Conservation (phyloP, 2,888 invertebrate genomes). For the Cabera pusaria region DNA sequence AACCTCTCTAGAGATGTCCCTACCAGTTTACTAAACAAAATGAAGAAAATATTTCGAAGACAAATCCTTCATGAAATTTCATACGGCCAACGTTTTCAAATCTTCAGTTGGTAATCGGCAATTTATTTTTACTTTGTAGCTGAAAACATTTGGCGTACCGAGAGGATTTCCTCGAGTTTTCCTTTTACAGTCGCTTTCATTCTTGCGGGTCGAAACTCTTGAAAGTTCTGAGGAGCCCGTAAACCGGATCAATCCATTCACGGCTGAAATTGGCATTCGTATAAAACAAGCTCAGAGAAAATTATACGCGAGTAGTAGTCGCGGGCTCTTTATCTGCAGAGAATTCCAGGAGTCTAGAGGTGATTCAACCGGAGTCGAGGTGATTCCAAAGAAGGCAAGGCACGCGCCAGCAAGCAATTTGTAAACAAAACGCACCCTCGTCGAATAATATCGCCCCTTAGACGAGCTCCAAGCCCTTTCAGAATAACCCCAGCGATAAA, state of each 20-base stretch:
- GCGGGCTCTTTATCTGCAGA: conserved; percentile 54
- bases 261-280: conserved; percentile 55
- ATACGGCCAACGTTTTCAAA: conserved; percentile 7
- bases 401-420: conserved; percentile 73
- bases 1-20: conserved; percentile 9
- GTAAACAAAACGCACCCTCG: conserved; percentile 76
- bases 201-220: conserved; percentile 24
- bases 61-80: conserved; percentile 8
- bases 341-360: conserved; percentile 33
- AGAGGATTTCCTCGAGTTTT: conserved; percentile 31
- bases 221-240: conserved; percentile 37
- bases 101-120: conserved; percentile 2
- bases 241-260: conserved; percentile 64
- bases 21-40: conserved; percentile 2
- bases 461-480: conserved; percentile 57
- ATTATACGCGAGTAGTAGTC: conserved; percentile 62
- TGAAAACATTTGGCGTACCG: conserved; percentile 16
- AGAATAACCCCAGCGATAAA: conserved; percentile 61
- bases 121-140: conserved; percentile 17
- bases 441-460: conserved; percentile 64
- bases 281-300: conserved; percentile 66
- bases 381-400: conserved; percentile 52
- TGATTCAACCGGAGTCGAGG: conserved; percentile 40
- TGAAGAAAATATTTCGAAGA: conserved; percentile 1
- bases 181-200: conserved; percentile 26